Conservation (phyloP, 2,888 invertebrate species). For the Pristionchus japonicus region DNA sequence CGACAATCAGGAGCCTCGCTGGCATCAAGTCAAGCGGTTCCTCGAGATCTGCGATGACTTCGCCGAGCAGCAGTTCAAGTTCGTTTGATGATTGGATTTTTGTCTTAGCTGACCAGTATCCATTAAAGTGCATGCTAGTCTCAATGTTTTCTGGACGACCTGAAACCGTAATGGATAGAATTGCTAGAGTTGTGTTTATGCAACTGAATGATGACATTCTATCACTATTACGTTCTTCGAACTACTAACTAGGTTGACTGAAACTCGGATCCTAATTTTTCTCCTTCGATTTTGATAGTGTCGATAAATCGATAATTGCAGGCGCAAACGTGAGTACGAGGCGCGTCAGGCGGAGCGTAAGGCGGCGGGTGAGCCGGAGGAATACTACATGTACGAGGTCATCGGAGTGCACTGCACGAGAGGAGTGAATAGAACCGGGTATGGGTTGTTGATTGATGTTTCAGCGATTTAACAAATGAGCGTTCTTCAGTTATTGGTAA, state of each 20-base stretch:
- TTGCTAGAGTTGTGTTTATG: too few relatives aligned
- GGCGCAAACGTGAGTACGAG: not conserved
- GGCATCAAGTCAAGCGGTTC: constrained; percentile 33
- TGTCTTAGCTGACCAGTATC: too few relatives aligned
- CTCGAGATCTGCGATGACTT: constrained; percentile 42
- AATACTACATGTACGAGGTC: constrained; percentile 37
- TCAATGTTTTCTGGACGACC: too few relatives aligned
- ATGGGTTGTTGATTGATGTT: too few relatives aligned
- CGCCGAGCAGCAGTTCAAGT: constrained; percentile 16
- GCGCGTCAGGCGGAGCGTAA: not conserved
- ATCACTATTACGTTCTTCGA: too few relatives aligned
- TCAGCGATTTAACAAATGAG: too few relatives aligned
- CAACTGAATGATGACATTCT: too few relatives aligned
- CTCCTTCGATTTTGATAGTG: not conserved
- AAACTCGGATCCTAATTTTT: too few relatives aligned
- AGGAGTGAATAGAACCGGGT: constrained; percentile 48
- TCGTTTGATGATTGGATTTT: not conserved
- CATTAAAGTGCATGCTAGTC: too few relatives aligned
- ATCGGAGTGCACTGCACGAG: constrained; percentile 45
- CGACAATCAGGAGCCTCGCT: constrained; percentile 32
- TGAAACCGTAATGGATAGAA: too few relatives aligned
- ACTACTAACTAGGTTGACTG: too few relatives aligned
- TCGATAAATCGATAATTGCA: not conserved
- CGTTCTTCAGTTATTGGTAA: too few relatives aligned
- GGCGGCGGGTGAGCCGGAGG: not conserved